Base-by-base conservation (phyloP, 2,113 vertebrate species). In the Pionites leucogaster region DNA sequence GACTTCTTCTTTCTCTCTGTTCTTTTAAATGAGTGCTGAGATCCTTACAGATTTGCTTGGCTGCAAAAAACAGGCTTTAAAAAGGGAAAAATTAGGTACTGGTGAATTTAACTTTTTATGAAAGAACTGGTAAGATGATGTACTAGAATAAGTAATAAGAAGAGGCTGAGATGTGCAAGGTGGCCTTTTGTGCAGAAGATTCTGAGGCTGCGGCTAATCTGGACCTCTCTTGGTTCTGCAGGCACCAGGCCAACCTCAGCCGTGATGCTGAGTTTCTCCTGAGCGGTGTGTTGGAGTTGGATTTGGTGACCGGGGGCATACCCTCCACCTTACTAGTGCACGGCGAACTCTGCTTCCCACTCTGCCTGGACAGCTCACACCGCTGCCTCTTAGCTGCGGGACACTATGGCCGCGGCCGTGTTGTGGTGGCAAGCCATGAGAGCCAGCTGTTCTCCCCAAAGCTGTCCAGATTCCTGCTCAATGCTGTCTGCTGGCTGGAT, bases 401-500 rank as follows among this genome's bases (percentile, higher is more conserved):
- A 2, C 92, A 31, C 95, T 98, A 98, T 0, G 98, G 98, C 71
- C 96, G 64, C 3, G 98, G 98, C 42, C 90, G 97, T 2, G 93
- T 98, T 75, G 94, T 98, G 37, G 96, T 98, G 75, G 97, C 94
- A 0, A 96, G 95, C 77, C 98, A 98, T 1, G 97, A 98, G 85
- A 86, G 93, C 14, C 86, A 97, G 0, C 96, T 98, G 19, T 86
- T 27, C 1, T 93, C 96, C 29, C 69, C 95, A 8, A 97, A 98
- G 63, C 78, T 98, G 64, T 86, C 96, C 84, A 74, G 11, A 3
- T 98, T 98, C 65, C 76, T 98, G 71, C 96, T 97, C 52, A 98
- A 98, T 35, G 97, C 97, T 2, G 35, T 98, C 42, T 84, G 15
- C 69, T 98, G 98, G 98, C 94, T 98, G 71, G 97, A 98, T 25